Evolutionary conservation across 2,113 vertebrate genomes (phyloP).

Genomic region (Anser cygnoides): DNA sequence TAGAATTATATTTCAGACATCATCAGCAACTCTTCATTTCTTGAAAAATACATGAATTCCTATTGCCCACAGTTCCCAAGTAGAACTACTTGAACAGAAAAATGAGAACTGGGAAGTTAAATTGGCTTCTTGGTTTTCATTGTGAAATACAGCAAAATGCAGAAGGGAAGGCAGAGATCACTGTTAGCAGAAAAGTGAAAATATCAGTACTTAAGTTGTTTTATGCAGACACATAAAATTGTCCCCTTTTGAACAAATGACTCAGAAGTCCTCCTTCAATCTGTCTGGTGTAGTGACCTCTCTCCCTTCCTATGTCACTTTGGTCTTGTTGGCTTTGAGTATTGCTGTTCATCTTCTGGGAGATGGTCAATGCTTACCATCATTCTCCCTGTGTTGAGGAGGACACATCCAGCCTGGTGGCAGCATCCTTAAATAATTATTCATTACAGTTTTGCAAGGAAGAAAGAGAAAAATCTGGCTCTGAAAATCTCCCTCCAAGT

Average conservation of each 20-base stretch:
- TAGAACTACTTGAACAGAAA: not conserved
- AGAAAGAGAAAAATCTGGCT: not conserved
- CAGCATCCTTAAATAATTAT: not conserved
- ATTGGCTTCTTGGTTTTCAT: not conserved
- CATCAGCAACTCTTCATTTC: not conserved
- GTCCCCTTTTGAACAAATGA: not conserved
- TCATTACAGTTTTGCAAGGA: not conserved
- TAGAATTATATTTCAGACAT: constrained; percentile 16
- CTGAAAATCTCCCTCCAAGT: not conserved
- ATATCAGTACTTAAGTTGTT: not conserved
- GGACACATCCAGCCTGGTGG: not conserved
- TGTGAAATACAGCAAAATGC: not conserved
- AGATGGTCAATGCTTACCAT: not conserved
- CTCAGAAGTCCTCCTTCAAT: not conserved
- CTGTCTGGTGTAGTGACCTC: not conserved
- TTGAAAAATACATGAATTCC: constrained; percentile 6
- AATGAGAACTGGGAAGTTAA: not conserved
- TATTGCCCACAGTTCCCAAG: not conserved
- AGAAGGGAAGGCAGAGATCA: not conserved
- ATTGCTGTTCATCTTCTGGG: not conserved
- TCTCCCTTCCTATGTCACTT: not conserved
- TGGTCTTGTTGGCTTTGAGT: not conserved
- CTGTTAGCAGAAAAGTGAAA: not conserved
- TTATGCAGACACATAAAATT: not conserved
- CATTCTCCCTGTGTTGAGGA: not conserved